Evolutionary conservation across 2,888 invertebrate species (phyloP).

Genomic region (Metopia argyrocephala): DNA sequence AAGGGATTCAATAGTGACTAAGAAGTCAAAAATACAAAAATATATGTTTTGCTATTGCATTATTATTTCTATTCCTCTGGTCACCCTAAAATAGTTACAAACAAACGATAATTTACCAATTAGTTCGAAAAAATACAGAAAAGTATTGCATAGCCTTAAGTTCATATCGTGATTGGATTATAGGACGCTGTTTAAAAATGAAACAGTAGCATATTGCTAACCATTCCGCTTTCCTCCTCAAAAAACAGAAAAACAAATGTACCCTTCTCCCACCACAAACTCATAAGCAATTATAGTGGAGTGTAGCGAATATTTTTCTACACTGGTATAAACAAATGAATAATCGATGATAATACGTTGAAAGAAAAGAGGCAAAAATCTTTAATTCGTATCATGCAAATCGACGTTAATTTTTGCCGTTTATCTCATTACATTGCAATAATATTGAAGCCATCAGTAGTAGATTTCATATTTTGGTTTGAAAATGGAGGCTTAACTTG

Average conservation of each 20-base stretch:
- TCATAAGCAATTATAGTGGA: conserved; percentile 7
- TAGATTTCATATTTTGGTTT: conserved; percentile 2
- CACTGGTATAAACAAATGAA: not conserved
- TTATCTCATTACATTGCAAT: conserved; percentile 74
- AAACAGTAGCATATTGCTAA: conserved; percentile 53
- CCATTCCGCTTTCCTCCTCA: conserved; percentile 1
- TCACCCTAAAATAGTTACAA: conserved; percentile 15
- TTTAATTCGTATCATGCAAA: conserved; percentile 58
- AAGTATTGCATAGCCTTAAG: conserved; percentile 42
- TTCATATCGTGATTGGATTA: conserved; percentile 63
- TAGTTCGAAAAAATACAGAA: conserved; percentile 67
- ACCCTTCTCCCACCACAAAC: not conserved
- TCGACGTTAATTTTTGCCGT: conserved; percentile 75
- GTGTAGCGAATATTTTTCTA: conserved; percentile 11
- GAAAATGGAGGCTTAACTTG: conserved; percentile 42
- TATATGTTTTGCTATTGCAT: not conserved
- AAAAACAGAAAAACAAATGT: conserved; percentile 13
- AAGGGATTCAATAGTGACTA: too few species aligned
- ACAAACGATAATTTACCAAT: conserved; percentile 69
- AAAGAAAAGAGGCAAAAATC: not conserved
- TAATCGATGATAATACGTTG: not conserved
- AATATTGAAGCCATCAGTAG: not conserved
- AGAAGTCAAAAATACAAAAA: too few species aligned
- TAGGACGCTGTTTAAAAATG: conserved; percentile 56
- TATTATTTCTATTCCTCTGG: conserved; percentile 13